Base-by-base conservation (phyloP, 2,797 vertebrate genomes). In the Kryptopterus vitreolus region DNA sequence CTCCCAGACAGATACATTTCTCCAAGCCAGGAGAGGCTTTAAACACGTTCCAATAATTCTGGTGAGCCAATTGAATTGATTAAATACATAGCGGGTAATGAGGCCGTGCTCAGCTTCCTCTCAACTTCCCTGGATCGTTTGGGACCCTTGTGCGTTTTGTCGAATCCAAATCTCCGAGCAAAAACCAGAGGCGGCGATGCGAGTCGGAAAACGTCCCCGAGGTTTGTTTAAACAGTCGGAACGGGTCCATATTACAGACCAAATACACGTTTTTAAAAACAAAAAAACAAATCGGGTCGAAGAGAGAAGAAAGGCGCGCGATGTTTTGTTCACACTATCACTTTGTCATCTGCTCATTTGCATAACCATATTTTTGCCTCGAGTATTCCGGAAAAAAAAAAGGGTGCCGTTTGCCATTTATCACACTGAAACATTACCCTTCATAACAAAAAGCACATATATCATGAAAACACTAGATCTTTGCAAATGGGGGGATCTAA, bases 311-410 rank as follows among this genome's bases (percentile, higher is more conserved):
- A 58, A 24, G 26, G 46, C 79, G 63, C 66, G 22, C 78, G 50
- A 76, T 78, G 66, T 76, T 77, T 73, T 76, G 46, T 66, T 50
- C 81, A 80, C 55, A 72, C 59, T 81, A n/a, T 68, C 57, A 38
- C 68, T 86, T 72, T 78, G 71, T 82, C 38, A 81, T 71, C 65
- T 62, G 13, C 76, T 80, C 76, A 86, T 86, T 85, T 83, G 81
- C 83, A 86, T 83, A 83, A 76, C 81, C 58, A 81, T 73, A 83
- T 82, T 85, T 66, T 77, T 52, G 73, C 81, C 83, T 61, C 48
- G 83, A 79, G 83, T 81, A 74, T 81, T 85, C 77, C n/a, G n/a
- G n/a, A n/a, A n/a, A n/a, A 83, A 80, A 69, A 78, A 80, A 83
- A 73, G 43, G 83, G 33, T 72, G 74, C 70, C 26, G 70, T 71